Percentiles rank a stretch among this genome's conserved stretches.
These are phyloP conservation scores for Meloidogyne hapla DNA, from an alignment of 1,140 invertebrate genomes.

Conservation along the genomic window DNA sequence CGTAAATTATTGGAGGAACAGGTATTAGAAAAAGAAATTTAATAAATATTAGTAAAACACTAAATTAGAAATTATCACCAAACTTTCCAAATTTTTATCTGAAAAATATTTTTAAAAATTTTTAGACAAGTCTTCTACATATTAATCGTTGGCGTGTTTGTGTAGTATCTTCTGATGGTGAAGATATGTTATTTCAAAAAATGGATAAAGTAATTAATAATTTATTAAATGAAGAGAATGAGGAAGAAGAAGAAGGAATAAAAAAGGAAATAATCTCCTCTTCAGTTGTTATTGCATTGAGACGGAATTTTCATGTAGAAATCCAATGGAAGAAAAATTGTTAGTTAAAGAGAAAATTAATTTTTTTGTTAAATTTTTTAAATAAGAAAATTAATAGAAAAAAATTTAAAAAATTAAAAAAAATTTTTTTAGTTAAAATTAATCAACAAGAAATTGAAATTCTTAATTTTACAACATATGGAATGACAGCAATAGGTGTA, in stretches of 20 bases:
- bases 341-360: background rate
- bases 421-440: conserved; percentile 12
- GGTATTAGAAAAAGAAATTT: background rate
- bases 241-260: background rate
- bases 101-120: background rate
- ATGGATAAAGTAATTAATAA: conserved; percentile 24
- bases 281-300: conserved; percentile 28
- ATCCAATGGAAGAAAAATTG: conserved; percentile 21
- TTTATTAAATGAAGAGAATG: background rate
- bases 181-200: conserved; percentile 3
- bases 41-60: too few species aligned
- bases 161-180: background rate
- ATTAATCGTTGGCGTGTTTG: background rate
- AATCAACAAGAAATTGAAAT: conserved; percentile 15
- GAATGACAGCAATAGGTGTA: conserved; percentile 33
- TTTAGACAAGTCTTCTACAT: background rate
- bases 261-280: background rate
- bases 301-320: conserved; percentile 34
- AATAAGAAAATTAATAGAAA: background rate
- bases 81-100: too few species aligned
- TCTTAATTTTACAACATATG: conserved; percentile 32
- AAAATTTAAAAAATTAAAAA: too few species aligned
- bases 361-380: background rate
- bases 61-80: too few species aligned
- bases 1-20: conserved; percentile 36